Percentiles rank a stretch among this genome's conserved stretches.
Conservation (phyloP, 2,888 invertebrate species). For the Silvanus unidentatus region DNA sequence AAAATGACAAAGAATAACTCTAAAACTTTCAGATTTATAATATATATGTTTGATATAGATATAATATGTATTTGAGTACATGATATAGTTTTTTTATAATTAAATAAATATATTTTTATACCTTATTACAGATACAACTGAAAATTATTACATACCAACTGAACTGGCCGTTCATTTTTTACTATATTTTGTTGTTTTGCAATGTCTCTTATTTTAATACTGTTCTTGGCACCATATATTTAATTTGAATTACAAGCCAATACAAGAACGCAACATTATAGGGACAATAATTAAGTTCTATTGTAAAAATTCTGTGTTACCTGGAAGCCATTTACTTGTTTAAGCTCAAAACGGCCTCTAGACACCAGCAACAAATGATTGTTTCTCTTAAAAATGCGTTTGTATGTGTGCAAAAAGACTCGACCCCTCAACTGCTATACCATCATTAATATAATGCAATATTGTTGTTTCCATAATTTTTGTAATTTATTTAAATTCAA, state of each 20-base stretch:
- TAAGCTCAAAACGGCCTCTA: background rate
- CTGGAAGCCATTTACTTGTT: background rate
- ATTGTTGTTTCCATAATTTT: too few species aligned
- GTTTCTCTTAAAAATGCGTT: too few species aligned
- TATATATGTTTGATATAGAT: conserved; percentile 44
- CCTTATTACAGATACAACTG: too few species aligned
- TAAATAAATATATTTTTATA: conserved; percentile 28
- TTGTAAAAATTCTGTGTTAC: conserved; percentile 10
- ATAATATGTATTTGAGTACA: conserved; percentile 45
- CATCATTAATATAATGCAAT: too few species aligned
- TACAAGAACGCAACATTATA: conserved; percentile 16
- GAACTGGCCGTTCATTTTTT: conserved; percentile 41
- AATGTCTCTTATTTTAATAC: conserved; percentile 35
- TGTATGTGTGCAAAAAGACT: too few species aligned
- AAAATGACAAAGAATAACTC: conserved; percentile 69
- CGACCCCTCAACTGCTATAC: too few species aligned
- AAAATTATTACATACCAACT: conserved; percentile 27
- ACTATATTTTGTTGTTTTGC: too few species aligned
- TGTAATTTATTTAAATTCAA: conserved; percentile 35
- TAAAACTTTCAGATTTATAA: conserved; percentile 53
- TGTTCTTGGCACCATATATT: conserved; percentile 42
- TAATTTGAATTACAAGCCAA: conserved; percentile 27
- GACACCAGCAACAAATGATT: too few species aligned
- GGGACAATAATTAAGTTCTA: conserved; percentile 10
- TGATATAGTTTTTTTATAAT: conserved; percentile 39